Percentiles rank a stretch among this genome's conserved stretches.
phyloP scores from a whole-genome alignment of 2,888 invertebrate species.

The Callyntrura guangdongensis region DNA sequence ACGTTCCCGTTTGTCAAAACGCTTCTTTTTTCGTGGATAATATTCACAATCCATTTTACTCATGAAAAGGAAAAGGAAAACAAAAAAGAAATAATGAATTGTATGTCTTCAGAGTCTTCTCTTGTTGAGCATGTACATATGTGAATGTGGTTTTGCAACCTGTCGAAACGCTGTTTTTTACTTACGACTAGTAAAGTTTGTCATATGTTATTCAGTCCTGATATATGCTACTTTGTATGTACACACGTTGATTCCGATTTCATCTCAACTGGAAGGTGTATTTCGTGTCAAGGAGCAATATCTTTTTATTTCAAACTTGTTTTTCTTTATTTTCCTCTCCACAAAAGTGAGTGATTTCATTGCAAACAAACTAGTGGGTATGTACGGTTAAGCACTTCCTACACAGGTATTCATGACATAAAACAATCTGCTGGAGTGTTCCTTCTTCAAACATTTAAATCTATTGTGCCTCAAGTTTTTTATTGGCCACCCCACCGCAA shows the following conservation, averaged over 20 bases:
- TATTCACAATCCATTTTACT: not conserved
- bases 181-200: not conserved
- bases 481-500: not conserved
- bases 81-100: conserved; percentile 50
- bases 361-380: not conserved
- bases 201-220: not conserved
- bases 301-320: conserved; percentile 35
- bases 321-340: not conserved
- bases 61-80: not conserved
- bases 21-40: conserved; percentile 7
- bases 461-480: not conserved
- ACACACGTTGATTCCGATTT: too few species aligned
- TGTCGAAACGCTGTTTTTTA: not conserved
- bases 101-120: conserved; percentile 23
- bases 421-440: not conserved
- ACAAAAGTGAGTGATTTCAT: not conserved
- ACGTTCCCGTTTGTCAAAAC: too few species aligned
- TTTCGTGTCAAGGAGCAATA: conserved; percentile 74
- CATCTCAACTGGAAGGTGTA: conserved; percentile 7
- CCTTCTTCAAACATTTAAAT: conserved; percentile 19
- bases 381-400: not conserved
- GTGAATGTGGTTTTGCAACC: not conserved
- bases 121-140: not conserved
- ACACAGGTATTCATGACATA: not conserved
- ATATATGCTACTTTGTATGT: too few species aligned